Conservation (phyloP, 53 echinoderm and acorn worm genomes). For the Paracentrotus lividus region DNA sequence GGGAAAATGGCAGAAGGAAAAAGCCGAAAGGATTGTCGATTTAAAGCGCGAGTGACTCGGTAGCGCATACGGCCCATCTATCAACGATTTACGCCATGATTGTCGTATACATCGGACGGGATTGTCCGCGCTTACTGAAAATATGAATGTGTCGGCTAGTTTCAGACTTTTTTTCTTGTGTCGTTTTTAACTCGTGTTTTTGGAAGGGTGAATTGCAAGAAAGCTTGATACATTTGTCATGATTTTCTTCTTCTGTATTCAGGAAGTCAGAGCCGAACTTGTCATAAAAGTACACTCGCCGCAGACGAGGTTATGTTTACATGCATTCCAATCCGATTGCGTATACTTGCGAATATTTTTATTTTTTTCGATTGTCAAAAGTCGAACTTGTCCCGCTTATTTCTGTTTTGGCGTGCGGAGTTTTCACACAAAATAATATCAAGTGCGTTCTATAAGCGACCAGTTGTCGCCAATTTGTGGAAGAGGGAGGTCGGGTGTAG, state of each 20-base stretch:
- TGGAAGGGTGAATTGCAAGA: slow-evolving; percentile 20
- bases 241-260: slow-evolving; percentile 42
- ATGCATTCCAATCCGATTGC: slow-evolving; percentile 54
- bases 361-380: slow-evolving; percentile 12
- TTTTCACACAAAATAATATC: background rate
- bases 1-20: slow-evolving; percentile 17
- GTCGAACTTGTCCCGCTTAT: background rate
- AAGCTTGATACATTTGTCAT: slow-evolving; percentile 44
- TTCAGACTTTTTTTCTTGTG: background rate
- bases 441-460: background rate
- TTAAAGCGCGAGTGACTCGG: slow-evolving; percentile 40
- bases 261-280: slow-evolving; percentile 21
- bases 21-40: slow-evolving; percentile 49
- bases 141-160: slow-evolving; percentile 52
- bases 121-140: slow-evolving; percentile 27
- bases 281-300: slow-evolving; percentile 57
- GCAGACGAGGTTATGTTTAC: slow-evolving; percentile 32
- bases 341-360: background rate
- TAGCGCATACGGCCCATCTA: slow-evolving; percentile 6
- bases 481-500: background rate
- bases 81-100: slow-evolving; percentile 52
- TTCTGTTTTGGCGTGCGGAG: background rate
- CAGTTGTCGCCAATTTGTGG: background rate
- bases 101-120: background rate
- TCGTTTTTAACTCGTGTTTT: slow-evolving; percentile 23